Evolutionary conservation across 2,113 vertebrate species (phyloP).

Genomic region (Pterocles gutturalis): DNA sequence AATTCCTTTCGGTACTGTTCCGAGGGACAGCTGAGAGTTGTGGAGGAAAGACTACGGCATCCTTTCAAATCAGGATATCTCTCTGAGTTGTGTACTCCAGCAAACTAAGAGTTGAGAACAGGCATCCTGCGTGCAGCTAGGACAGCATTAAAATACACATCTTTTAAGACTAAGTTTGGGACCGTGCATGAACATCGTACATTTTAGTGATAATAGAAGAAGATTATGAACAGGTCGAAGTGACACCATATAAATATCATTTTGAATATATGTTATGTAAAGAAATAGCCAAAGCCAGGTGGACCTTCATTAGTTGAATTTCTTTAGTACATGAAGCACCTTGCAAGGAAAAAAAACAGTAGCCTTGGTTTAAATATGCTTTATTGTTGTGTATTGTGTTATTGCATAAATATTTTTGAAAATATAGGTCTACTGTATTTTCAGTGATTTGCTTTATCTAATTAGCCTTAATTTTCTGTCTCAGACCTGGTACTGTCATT

Average conservation of each 20-base stretch:
- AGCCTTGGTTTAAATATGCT: neutral
- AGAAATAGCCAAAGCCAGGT: neutral
- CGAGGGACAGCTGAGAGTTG: neutral
- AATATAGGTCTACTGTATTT: neutral
- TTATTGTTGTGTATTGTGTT: neutral
- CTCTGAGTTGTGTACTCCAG: neutral
- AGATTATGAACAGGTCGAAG: accelerated
- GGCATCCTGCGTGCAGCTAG: neutral
- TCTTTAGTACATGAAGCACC: neutral
- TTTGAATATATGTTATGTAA: neutral
- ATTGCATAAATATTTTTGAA: neutral
- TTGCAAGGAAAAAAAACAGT: neutral
- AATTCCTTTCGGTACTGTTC: neutral
- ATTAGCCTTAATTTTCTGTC: neutral
- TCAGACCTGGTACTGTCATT: neutral
- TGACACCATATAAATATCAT: neutral
- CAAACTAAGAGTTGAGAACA: neutral
- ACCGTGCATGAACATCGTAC: accelerated
- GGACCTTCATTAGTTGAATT: neutral
- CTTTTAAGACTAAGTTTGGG: neutral
- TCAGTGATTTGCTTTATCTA: neutral
- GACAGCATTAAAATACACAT: neutral
- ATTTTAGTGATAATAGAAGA: neutral
- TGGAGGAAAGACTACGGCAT: neutral
- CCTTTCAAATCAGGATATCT: neutral